Evolutionary conservation across 2,113 vertebrate genomes (phyloP), one percentile per base, ranked within the genome.

Genomic region (Lepidothrix coronata): DNA sequence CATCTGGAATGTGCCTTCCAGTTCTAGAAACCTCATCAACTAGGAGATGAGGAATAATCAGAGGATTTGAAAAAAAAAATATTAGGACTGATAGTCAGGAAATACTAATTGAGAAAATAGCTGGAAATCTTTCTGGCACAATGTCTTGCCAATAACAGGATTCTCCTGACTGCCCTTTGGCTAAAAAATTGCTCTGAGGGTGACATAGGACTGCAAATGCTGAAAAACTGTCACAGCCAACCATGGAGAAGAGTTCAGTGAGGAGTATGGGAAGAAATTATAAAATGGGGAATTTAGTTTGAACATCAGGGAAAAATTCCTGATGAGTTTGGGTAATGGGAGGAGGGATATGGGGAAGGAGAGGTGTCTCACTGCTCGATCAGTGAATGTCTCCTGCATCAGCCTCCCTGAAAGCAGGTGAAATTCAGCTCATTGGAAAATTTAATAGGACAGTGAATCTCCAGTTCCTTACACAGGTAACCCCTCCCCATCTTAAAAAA

Each of bases 301-400:
- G 72, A 86, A 49, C 51, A 55, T 73, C 24, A 77, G 54, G 37
- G 76, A 81, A 46, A 63, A 39, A 2, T 51, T 74, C 24, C 52
- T 79, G 62, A 14, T 2, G 7, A 39, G n/a, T 72, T 30, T 80
- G 49, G 24, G 15, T 54, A 35, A 43, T 0, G 0, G 43, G 6
- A 72, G 30, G 30, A 49, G 39, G 28, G 19, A 44, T 63, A 7
- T 54, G 58, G 63, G 19, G 33, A 49, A 70, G 59, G 49, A 88
- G 59, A 81, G 43, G 15, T 44, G 13, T 67, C 63, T 43, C 9
- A 2, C 11, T 83, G 52, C 46, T 62, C 63, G 13, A 44, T 31
- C 48, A 43, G 37, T 31, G 67, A 52, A n/a, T 57, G n/a, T 49
- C 19, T 58, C 58, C 76, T 66, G 43, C 37, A 13, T 44, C 52